Percentiles rank a stretch among this genome's conserved stretches.
Conservation (phyloP, 2,797 vertebrate genomes). For the Pampus argenteus region DNA sequence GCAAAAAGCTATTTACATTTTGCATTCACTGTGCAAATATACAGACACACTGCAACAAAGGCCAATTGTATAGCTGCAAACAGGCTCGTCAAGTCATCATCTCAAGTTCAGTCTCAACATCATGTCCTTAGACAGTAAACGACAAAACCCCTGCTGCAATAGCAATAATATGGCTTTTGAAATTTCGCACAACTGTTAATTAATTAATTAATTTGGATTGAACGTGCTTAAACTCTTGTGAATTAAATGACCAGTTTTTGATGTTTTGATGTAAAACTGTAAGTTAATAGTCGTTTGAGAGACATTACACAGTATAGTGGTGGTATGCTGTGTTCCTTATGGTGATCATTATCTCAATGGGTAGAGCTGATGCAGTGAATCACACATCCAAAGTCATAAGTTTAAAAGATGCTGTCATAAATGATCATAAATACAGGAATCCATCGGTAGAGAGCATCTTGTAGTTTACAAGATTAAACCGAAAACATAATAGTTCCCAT, state of each 20-base stretch:
- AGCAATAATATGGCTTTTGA: background rate
- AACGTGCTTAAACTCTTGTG: background rate
- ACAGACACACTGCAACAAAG: slow-evolving; percentile 51
- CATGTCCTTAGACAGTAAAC: background rate
- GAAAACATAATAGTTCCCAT: too few species aligned
- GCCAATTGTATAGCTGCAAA: slow-evolving; percentile 28
- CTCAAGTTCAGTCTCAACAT: slow-evolving; percentile 1
- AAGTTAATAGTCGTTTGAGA: slow-evolving; percentile 1
- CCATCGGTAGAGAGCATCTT: background rate
- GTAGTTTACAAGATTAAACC: background rate
- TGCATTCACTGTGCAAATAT: slow-evolving; percentile 46
- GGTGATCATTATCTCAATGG: slow-evolving; percentile 13
- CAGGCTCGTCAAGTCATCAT: slow-evolving; percentile 7
- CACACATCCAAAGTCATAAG: background rate
- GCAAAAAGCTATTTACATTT: slow-evolving; percentile 61
- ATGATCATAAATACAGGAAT: background rate
- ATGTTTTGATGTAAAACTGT: too few species aligned
- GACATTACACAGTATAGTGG: background rate
- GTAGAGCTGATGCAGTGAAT: slow-evolving; percentile 3
- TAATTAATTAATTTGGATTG: background rate
- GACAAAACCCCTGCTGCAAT: slow-evolving; percentile 8
- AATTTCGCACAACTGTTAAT: background rate
- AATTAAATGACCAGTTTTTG: background rate
- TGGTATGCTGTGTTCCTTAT: slow-evolving; percentile 11
- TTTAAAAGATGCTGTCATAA: background rate